Evolutionary conservation across 2,888 invertebrate genomes (phyloP).

Genomic region (Aproaerema taeniolella): DNA sequence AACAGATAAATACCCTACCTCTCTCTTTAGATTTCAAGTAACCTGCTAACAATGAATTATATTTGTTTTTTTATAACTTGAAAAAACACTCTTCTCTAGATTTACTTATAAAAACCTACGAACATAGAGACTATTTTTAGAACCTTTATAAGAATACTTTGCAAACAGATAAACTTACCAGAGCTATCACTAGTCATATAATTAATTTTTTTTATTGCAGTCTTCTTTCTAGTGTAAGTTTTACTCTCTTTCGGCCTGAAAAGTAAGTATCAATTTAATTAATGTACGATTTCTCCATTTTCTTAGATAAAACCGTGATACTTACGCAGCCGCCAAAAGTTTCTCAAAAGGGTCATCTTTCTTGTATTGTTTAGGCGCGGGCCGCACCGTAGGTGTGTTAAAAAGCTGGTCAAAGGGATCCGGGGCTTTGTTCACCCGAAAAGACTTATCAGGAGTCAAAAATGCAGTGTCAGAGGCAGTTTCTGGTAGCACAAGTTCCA

Average conservation of each 20-base stretch:
- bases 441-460: slow-evolving; percentile 64
- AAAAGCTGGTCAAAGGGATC: slow-evolving; percentile 62
- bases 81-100: no score
- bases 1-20: no score
- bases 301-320: background rate
- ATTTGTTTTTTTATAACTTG: no score
- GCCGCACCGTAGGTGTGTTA: slow-evolving; percentile 36
- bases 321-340: slow-evolving; percentile 4
- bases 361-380: slow-evolving; percentile 14
- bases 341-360: slow-evolving; percentile 25
- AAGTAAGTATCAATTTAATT: slow-evolving; percentile 8
- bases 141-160: no score
- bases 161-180: slow-evolving; percentile 43
- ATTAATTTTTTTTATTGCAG: slow-evolving; percentile 33
- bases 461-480: slow-evolving; percentile 39
- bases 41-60: no score
- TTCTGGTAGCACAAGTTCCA: slow-evolving; percentile 29
- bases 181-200: slow-evolving; percentile 35
- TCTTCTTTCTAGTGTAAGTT: slow-evolving; percentile 35
- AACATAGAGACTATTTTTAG: no score
- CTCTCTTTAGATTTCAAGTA: no score
- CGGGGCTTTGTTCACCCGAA: slow-evolving; percentile 53
- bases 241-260: slow-evolving; percentile 33
- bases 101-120: no score
- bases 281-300: background rate